phyloP scores from a whole-genome alignment of 2,888 invertebrate genomes.

The Lydus trimaculatus region DNA sequence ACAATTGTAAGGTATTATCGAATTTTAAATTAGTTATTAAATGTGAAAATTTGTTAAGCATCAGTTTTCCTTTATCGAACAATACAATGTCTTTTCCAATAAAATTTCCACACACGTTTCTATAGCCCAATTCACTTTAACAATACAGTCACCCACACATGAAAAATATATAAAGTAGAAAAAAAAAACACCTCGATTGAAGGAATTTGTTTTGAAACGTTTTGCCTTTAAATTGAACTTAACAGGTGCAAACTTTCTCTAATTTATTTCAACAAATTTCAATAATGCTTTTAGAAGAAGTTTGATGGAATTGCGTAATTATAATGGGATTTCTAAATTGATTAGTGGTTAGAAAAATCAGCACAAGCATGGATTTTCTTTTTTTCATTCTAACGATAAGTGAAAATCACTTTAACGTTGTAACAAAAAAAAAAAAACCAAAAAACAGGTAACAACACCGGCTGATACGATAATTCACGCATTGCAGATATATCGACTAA shows the following conservation, averaged over 20 bases:
- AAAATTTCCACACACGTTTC: not conserved
- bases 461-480: slow-evolving; percentile 32
- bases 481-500: slow-evolving; percentile 34
- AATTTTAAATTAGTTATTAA: not conserved
- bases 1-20: not conserved
- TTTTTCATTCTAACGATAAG: too few species aligned
- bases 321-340: not conserved
- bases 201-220: not conserved
- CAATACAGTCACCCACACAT: not conserved
- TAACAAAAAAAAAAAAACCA: not conserved
- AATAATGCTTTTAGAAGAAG: not conserved
- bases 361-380: not conserved
- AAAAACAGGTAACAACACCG: slow-evolving; percentile 15
- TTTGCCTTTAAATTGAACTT: not conserved
- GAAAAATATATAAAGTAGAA: too few species aligned
- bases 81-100: not conserved
- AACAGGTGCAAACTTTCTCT: not conserved
- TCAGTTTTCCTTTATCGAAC: not conserved
- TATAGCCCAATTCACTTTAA: not conserved
- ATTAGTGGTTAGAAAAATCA: not conserved
- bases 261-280: not conserved
- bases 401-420: not conserved
- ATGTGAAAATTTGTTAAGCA: not conserved
- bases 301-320: not conserved
- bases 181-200: too few species aligned